Evolutionary conservation across 2,113 vertebrate genomes (phyloP), one percentile per base, ranked within the genome.

Genomic region (Dunckerocampus dactyliophorus): DNA sequence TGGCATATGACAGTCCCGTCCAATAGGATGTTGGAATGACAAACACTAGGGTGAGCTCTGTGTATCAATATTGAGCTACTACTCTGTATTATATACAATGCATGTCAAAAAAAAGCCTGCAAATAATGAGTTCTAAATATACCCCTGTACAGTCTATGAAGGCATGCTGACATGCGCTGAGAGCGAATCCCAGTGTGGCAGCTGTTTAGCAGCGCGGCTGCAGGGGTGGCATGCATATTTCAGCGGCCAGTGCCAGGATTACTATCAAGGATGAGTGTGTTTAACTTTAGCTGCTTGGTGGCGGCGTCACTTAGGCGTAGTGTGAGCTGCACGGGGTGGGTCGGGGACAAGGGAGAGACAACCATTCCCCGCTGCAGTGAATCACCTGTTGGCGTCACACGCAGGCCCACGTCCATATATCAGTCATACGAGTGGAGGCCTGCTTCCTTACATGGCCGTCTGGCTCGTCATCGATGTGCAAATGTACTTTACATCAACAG

Each of bases 371-470:
- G 47, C 52, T 71, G 28, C 52, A 62, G 50, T 53, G 62, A 70
- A 73, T 87, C 85, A 85, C 85, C 82, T 86, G 85, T 77, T 76
- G 75, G 65, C 76, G 49, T 65, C 50, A 47, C 24, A 47, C 20
- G 11, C 62, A 65, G 66, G 39, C 63, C 62, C 12, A 34, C 57
- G 1, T 28, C 74, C 77, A 51, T 79, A 49, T 61, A 80, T 85
- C 82, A 86, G 79, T 79, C 80, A 53, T 50, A 62, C 47, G 70
- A 63, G 72, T 50, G 72, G 16, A 11, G 71, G 63, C 61, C 71
- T 76, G 80, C 74, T 89, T 82, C 87, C 87, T 81, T 89, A 89
- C 82, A 89, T 84, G 87, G 87, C 71, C 70, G 80, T 72, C 62
- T 76, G 71, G 76, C 82, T 83, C 69, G 70, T 76, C 81, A 69